Conservation (phyloP, 2,888 invertebrate species). For the Polyommatus icarus region DNA sequence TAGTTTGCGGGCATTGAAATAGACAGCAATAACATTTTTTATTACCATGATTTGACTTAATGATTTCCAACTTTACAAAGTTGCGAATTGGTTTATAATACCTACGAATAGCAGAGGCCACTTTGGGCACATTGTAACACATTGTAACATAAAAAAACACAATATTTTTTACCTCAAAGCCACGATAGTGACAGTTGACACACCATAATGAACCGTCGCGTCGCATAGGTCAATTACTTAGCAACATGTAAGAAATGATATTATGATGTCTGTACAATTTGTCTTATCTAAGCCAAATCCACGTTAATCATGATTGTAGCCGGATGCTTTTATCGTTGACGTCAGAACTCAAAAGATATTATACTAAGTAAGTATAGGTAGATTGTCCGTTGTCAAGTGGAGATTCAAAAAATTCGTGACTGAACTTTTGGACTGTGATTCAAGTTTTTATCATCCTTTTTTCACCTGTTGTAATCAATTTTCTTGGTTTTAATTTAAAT, state of each 20-base stretch:
- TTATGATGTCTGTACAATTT: neutral
- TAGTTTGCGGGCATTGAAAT: neutral
- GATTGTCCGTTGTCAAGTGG: slow-evolving; percentile 21
- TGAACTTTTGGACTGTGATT: slow-evolving; percentile 1
- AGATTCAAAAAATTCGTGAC: neutral
- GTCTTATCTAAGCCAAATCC: slow-evolving; percentile 17
- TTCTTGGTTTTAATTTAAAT: neutral
- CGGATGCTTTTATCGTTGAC: slow-evolving; percentile 22
- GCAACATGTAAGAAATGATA: neutral
- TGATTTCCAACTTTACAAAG: neutral
- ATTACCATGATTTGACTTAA: neutral
- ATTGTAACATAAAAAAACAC: neutral
- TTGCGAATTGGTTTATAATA: neutral
- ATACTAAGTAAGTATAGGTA: no score
- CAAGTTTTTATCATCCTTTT: neutral
- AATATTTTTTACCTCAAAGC: neutral
- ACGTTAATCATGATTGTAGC: slow-evolving; percentile 17
- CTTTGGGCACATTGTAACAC: neutral
- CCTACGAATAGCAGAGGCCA: neutral
- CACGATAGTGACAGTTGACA: neutral
- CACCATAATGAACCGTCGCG: neutral
- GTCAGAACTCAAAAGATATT: neutral
- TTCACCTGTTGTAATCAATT: neutral
- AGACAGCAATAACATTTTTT: neutral
- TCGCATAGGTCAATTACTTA: neutral